These are phyloP conservation scores for Prunella himalayana DNA, from an alignment of 2,113 vertebrate species.

Conservation along the genomic window DNA sequence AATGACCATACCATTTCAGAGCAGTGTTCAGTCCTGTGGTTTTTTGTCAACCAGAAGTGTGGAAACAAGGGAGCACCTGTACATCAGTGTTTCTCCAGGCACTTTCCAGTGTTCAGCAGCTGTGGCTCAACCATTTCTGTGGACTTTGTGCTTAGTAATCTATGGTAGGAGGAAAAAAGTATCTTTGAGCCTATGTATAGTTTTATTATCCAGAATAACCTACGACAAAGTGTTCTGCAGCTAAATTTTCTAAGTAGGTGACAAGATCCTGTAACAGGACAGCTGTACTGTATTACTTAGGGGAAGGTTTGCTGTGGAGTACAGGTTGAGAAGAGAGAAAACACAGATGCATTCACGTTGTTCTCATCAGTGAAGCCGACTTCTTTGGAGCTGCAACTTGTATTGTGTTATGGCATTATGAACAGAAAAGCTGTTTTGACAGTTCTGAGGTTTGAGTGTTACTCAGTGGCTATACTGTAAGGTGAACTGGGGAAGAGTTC, in stretches of 20 bases:
- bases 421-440: neutral
- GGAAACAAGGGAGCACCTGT: neutral
- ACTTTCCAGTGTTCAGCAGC: neutral
- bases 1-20: neutral
- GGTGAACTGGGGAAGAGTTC: neutral
- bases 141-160: neutral
- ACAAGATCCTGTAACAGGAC: neutral
- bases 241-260: neutral
- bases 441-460: neutral
- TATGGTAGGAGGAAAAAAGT: rapidly evolving
- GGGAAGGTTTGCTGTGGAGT: neutral
- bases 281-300: neutral
- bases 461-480: neutral
- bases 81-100: neutral
- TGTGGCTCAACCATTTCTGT: neutral
- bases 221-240: neutral
- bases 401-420: rapidly evolving
- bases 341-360: neutral
- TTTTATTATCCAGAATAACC: neutral
- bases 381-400: neutral
- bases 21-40: neutral
- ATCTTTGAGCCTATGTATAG: neutral
- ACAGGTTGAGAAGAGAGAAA: neutral
- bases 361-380: neutral
- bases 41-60: neutral